Evolutionary conservation across 2,888 invertebrate genomes (phyloP), one percentile per base, ranked within the genome.

Genomic region (Plagodis pulveraria): DNA sequence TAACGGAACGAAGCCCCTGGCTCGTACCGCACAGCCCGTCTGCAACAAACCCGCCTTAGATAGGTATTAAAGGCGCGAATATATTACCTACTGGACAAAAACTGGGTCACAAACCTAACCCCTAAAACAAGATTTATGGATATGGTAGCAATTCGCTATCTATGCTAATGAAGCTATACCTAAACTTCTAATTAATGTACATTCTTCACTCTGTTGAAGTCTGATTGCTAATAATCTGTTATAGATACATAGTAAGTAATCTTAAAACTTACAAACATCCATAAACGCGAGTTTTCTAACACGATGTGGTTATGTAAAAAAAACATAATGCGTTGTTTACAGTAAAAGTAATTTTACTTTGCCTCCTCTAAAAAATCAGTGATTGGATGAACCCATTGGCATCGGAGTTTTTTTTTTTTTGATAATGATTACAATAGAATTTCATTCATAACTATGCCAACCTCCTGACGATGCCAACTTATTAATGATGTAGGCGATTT

Each of bases 11-110:
- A 65, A 70, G 70, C 56, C 56, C 56, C 61, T 63, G 8, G 44
- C 50, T 54, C 59, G 48, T 57, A 22, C 22, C 22, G 22, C 1
- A 22, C 22, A 60, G 59, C 69, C 63, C 63, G 47, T 57, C 56
- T 73, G 77, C 79, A 74, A 69, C 74, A 70, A 69, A 69, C 66
- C 67, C 50, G 68, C 69, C 69, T 69, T 58, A 69, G 66, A 73
- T 70, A 69, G 66, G 65, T 22, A 22, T 22, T 22, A 72, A 70
- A 70, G 67, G 69, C 71, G 60, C 72, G 73, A 78, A 76, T 76
- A 73, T 76, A 77, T 77, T 76, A 73, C 70, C 68, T 62, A 55
- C 55, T 56, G 53, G 56, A 56, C 65, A 65, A 72, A 55, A 80
- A 75, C 71, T 77, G 63, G 76, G 77, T 73, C 77, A 65, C 62